Conservation (phyloP, 2,888 invertebrate species). For the Machimus rusticus region DNA sequence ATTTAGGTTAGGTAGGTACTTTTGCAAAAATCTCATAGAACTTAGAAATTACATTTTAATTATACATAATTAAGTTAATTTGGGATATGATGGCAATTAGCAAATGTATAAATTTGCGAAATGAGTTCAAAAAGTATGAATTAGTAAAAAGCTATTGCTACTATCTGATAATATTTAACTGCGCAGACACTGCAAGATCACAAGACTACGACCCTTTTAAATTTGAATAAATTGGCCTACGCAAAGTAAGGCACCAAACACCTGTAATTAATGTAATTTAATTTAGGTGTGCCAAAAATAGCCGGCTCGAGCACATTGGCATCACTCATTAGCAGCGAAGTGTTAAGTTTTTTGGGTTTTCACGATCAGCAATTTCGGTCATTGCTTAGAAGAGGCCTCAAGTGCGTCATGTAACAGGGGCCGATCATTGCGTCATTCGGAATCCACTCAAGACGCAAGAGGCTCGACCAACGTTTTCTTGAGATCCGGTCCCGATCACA, state of each 20-base stretch:
- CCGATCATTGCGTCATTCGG: background rate
- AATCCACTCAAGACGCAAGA: background rate
- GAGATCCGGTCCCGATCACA: background rate
- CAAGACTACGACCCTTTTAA: too few relatives aligned
- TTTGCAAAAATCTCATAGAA: background rate
- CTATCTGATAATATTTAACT: too few relatives aligned
- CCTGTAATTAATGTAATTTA: background rate
- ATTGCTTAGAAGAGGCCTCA: background rate
- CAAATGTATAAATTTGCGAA: background rate
- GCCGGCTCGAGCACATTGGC: background rate
- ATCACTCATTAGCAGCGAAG: background rate
- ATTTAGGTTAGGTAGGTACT: too few relatives aligned
- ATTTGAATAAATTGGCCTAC: background rate
- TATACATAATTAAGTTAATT: background rate
- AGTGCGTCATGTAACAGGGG: background rate
- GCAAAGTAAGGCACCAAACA: background rate
- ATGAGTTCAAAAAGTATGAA: background rate
- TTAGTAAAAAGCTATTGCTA: background rate
- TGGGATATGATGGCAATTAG: background rate
- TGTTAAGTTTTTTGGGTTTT: background rate
- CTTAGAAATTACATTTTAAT: background rate
- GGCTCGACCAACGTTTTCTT: background rate
- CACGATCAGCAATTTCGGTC: constrained; percentile 15
- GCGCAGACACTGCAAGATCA: too few relatives aligned
- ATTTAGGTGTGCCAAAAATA: background rate